phyloP scores from a whole-genome alignment of 2,797 vertebrate species.

The Amniataba percoides region DNA sequence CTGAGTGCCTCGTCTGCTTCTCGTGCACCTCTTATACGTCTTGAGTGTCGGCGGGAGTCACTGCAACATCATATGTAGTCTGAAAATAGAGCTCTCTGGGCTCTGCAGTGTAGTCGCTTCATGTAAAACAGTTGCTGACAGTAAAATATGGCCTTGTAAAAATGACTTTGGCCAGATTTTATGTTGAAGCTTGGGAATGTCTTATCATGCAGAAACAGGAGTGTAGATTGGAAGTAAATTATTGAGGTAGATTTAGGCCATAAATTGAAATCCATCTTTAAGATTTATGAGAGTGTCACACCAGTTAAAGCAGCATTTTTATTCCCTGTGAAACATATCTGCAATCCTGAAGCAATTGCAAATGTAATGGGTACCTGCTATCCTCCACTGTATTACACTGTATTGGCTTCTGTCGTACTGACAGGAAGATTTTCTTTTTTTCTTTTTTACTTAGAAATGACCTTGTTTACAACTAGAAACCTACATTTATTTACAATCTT shows the following conservation, averaged over 20 bases:
- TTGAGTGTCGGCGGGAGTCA: background rate
- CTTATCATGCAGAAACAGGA: slow-evolving; percentile 72
- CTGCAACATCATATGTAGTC: too few relatives aligned
- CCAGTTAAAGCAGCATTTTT: slow-evolving; percentile 45
- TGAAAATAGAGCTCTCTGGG: slow-evolving; percentile 9
- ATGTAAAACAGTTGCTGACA: slow-evolving; percentile 51
- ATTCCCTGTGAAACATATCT: slow-evolving; percentile 35
- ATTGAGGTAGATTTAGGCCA: slow-evolving; percentile 59
- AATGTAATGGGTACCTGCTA: slow-evolving; percentile 8
- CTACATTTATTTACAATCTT: background rate
- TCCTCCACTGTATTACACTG: background rate
- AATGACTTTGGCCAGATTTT: slow-evolving; percentile 53
- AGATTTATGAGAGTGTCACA: slow-evolving; percentile 68
- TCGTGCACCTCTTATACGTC: background rate
- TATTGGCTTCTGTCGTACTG: background rate
- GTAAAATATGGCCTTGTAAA: slow-evolving; percentile 58
- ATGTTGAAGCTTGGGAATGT: slow-evolving; percentile 35
- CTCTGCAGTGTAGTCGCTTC: slow-evolving; percentile 8
- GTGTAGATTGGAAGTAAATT: slow-evolving; percentile 66
- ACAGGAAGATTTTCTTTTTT: background rate
- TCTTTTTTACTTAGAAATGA: background rate
- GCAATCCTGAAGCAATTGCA: slow-evolving; percentile 12
- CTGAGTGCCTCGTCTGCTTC: slow-evolving; percentile 7
- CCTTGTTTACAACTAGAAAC: slow-evolving; percentile 8
- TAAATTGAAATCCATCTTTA: slow-evolving; percentile 61